Evolutionary conservation across 2,888 invertebrate species (phyloP), one percentile per base, ranked within the genome.

Genomic region (Pristionchus arcanus): DNA sequence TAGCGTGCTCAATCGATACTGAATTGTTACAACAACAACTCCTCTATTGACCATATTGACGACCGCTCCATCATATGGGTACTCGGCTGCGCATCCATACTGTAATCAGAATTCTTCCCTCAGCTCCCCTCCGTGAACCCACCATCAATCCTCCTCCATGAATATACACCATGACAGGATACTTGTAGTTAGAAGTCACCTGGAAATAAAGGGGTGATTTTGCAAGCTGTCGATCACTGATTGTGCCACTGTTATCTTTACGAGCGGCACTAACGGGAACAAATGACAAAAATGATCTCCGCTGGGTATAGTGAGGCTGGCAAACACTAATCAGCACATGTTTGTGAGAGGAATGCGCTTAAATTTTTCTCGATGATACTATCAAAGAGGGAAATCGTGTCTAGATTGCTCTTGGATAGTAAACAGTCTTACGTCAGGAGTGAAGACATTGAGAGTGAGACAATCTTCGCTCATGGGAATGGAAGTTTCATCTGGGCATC

Each of bases 131-230:
- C 16, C 21, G 4, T 37, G n/a, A 81, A 15, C 53, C n/a, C 66
- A 88, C 87, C 83, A 83, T 89, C 11, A 89, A 34, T 53, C 71
- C 63, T 63, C 89, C 89, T 81, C 89, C 89, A 25, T 89, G 89
- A 66, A 89, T 89, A 53, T 74, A 88, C 74, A 88, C 42, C 88
- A 88, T 88, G 2, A 88, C 88, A 13, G 88, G 88, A 31, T 89
- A 89, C 53, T 89, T 89, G 83, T 63, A 89, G 37, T 31, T 37
- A 3, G 89, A 83, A 37, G 25, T n/a, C n/a, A 66, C 66, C 89
- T 89, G 83, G 19, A 89, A 74, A 68, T 34, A 53, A n/a, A n/a
- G n/a, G n/a, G 3, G 49, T 77, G 34, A 77, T 77, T 77, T 25
- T 81, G 53, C 25, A 34, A 31, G 19, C 34, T 13, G n/a, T 49